These are phyloP conservation scores for Pristiophorus japonicus DNA, from an alignment of 2,113 vertebrate genomes.

Conservation along the genomic window DNA sequence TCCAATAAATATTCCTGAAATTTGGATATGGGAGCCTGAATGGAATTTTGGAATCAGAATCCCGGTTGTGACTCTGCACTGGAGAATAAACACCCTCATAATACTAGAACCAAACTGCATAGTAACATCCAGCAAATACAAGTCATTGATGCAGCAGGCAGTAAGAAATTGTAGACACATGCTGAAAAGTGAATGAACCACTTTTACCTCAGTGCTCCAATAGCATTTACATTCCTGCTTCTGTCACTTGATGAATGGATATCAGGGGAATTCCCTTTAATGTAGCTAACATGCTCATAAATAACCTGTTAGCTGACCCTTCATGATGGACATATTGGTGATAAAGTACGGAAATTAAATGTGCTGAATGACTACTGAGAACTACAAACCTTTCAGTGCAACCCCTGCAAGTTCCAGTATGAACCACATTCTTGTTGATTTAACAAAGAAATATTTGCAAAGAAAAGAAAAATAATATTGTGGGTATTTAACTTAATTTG, in stretches of 20 bases:
- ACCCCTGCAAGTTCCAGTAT: neutral
- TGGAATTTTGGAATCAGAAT: constrained; percentile 9
- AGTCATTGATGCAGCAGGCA: constrained; percentile 19
- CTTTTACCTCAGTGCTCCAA: neutral
- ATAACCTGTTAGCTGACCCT: constrained; percentile 31
- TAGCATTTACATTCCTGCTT: constrained; percentile 33
- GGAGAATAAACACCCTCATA: constrained; percentile 20
- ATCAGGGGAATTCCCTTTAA: constrained; percentile 32
- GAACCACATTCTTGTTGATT: neutral
- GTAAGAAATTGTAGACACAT: constrained; percentile 30
- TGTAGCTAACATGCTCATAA: constrained; percentile 37
- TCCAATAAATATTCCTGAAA: neutral
- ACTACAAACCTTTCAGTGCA: neutral
- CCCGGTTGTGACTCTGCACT: neutral
- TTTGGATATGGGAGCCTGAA: neutral
- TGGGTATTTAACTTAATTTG: neutral
- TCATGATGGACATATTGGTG: constrained; percentile 22
- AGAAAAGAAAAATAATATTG: constrained; percentile 30
- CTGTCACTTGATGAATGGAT: constrained; percentile 35
- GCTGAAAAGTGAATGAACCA: constrained; percentile 33
- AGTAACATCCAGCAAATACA: neutral
- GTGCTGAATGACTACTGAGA: constrained; percentile 29
- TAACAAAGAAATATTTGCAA: neutral
- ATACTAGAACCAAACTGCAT: neutral
- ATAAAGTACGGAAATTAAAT: constrained; percentile 37